Percentiles rank a stretch among this genome's conserved stretches.
Evolutionary conservation across 2,797 vertebrate genomes (phyloP).

Genomic region (Leucoraja ocellata): DNA sequence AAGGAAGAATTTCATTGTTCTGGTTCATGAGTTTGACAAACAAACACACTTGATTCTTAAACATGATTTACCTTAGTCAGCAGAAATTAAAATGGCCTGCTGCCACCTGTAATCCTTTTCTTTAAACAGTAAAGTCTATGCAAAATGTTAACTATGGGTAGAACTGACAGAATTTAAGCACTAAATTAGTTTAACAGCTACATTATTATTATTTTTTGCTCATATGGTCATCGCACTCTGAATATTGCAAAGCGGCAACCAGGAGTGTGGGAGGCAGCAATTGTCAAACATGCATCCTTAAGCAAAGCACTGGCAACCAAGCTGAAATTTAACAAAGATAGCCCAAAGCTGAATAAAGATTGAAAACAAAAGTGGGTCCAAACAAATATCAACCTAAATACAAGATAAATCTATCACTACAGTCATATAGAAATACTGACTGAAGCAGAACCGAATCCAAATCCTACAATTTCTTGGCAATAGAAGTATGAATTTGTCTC

Average conservation of each 20-base stretch:
- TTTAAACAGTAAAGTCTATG: background rate
- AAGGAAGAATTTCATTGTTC: too few species aligned
- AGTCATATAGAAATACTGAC: background rate
- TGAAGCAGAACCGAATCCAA: background rate
- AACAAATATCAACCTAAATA: background rate
- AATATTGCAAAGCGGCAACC: background rate
- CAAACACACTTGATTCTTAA: too few species aligned
- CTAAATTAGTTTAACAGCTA: background rate
- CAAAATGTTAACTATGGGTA: background rate
- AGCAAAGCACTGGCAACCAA: background rate
- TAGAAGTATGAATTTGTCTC: background rate
- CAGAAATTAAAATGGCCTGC: background rate
- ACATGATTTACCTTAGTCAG: background rate
- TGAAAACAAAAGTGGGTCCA: background rate
- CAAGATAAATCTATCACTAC: background rate
- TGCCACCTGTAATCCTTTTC: background rate
- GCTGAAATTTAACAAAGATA: background rate
- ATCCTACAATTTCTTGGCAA: conserved; percentile 1
- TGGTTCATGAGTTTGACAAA: too few species aligned
- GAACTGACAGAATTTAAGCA: background rate
- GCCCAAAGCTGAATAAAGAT: background rate
- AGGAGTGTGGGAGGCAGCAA: background rate
- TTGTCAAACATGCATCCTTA: background rate
- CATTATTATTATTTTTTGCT: background rate
- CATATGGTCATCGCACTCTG: background rate